These are phyloP conservation scores for Aptenodytes forsteri DNA, from an alignment of 2,113 vertebrate species.

Conservation along the genomic window DNA sequence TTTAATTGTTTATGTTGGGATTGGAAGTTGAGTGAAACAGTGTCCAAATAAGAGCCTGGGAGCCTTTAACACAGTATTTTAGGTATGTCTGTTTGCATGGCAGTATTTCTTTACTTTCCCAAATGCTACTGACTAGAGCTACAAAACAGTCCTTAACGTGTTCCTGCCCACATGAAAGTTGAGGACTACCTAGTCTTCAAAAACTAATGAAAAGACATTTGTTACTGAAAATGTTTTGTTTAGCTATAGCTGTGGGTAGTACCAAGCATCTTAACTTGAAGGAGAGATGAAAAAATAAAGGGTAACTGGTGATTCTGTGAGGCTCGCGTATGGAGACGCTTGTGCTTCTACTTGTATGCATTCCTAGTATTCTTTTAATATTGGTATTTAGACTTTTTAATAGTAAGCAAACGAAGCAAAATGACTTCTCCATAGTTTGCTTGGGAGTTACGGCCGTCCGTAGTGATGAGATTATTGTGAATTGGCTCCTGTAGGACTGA, in stretches of 20 bases:
- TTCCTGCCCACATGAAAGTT: background rate
- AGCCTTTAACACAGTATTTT: background rate
- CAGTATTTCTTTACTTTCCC: background rate
- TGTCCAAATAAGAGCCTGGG: background rate
- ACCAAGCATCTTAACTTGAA: background rate
- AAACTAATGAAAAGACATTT: background rate
- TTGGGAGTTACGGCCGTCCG: background rate
- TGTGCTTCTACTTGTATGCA: background rate
- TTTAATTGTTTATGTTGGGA: background rate
- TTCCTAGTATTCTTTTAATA: background rate
- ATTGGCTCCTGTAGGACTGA: background rate
- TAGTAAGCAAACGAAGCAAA: background rate
- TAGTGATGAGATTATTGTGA: background rate
- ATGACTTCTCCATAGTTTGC: fast-evolving
- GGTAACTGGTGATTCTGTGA: background rate
- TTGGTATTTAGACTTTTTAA: background rate
- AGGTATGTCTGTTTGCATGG: background rate
- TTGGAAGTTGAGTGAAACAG: background rate
- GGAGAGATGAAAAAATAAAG: background rate
- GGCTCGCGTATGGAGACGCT: background rate
- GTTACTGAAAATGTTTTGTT: background rate
- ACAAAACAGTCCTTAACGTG: background rate
- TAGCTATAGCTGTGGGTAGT: background rate
- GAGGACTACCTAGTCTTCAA: background rate
- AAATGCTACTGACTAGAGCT: background rate